phyloP scores from a whole-genome alignment of 2,888 invertebrate species.

The Eilema caniola region DNA sequence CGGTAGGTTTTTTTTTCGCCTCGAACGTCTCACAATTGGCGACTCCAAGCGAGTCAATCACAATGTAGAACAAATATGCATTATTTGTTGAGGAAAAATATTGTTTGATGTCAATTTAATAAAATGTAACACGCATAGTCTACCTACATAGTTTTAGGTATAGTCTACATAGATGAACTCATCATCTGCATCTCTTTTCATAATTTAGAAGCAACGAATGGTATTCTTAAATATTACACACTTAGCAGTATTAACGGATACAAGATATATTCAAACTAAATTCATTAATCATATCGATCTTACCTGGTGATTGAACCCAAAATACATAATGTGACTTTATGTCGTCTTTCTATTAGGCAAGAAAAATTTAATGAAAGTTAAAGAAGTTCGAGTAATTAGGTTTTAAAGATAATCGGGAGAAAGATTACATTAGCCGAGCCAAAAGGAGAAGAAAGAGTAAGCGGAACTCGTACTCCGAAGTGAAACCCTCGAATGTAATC shows the following conservation, averaged over 20 bases:
- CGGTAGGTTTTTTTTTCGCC: conserved; percentile 58
- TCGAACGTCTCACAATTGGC: conserved; percentile 49
- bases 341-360: no score
- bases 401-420: not conserved
- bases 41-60: conserved; percentile 19
- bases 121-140: not conserved
- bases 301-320: not conserved
- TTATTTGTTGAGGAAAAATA: not conserved
- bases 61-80: conserved; percentile 3
- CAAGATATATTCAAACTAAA: not conserved
- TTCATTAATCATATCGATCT: not conserved
- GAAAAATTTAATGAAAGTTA: not conserved
- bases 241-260: not conserved
- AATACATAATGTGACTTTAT: no score
- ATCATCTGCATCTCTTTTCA: not conserved
- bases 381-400: not conserved
- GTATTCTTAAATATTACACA: not conserved
- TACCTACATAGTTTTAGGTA: no score
- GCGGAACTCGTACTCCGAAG: not conserved
- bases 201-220: not conserved
- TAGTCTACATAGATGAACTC: not conserved
- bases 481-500: not conserved
- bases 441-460: not conserved
- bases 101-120: not conserved
- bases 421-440: not conserved